Evolutionary conservation across 2,113 vertebrate genomes (phyloP).

Genomic region (Enhydra lutris): DNA sequence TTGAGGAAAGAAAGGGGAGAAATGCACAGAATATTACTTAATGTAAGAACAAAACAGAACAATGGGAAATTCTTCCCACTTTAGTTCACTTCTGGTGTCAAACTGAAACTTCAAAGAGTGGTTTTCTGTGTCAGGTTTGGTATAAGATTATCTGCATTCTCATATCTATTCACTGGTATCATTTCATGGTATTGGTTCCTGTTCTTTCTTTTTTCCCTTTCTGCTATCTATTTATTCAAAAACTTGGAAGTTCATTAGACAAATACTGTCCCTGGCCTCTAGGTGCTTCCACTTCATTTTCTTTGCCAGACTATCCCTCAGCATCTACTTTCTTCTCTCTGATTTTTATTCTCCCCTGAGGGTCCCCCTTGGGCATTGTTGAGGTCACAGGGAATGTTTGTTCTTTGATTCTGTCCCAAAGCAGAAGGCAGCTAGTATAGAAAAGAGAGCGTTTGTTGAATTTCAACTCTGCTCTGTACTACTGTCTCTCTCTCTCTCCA

Average conservation of each 20-base stretch:
- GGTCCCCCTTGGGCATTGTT: neutral
- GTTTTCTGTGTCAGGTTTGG: neutral
- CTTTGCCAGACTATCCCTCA: neutral
- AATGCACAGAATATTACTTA: neutral
- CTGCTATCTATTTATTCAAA: neutral
- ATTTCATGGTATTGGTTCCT: neutral
- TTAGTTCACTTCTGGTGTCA: neutral
- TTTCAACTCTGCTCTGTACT: neutral
- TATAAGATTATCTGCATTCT: neutral
- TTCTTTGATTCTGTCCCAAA: slow-evolving; percentile 19
- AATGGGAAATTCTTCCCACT: neutral
- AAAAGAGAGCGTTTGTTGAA: neutral
- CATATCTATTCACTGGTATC: neutral
- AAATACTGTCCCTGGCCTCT: neutral
- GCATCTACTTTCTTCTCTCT: neutral
- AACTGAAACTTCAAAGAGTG: neutral
- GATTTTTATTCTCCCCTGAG: neutral
- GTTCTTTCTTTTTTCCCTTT: neutral
- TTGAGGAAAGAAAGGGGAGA: neutral
- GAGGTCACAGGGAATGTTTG: neutral
- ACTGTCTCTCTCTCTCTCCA: neutral
- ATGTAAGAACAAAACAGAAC: neutral
- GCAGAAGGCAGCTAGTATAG: neutral
- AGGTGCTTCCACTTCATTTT: neutral
- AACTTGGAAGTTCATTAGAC: neutral